phyloP scores from a whole-genome alignment of 2,888 invertebrate genomes.

The Morpho deidamia region DNA sequence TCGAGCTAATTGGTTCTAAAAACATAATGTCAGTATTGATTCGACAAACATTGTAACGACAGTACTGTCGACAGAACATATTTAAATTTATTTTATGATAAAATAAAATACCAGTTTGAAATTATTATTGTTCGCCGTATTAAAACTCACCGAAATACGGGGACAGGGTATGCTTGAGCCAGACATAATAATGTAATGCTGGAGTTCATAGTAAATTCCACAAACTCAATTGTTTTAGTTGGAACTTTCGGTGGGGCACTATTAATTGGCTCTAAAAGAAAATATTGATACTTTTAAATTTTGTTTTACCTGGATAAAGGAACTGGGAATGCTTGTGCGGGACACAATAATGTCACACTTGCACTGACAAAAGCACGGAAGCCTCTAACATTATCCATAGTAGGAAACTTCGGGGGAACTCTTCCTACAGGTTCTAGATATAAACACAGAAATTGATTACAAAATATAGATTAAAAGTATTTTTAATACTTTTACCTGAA shows the following conservation, averaged over 20 bases:
- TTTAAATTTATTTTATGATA: too few species aligned
- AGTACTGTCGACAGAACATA: too few species aligned
- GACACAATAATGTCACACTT: constrained; percentile 82
- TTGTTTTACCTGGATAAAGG: constrained; percentile 79
- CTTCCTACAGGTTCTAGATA: constrained; percentile 79
- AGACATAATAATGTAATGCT: constrained; percentile 82
- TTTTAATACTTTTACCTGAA: constrained; percentile 76
- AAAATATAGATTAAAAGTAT: constrained; percentile 15
- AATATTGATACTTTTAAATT: constrained; percentile 29
- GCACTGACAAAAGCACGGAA: constrained; percentile 68
- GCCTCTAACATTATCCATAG: constrained; percentile 81
- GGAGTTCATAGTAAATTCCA: constrained; percentile 58
- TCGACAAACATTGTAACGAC: too few species aligned
- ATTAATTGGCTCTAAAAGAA: constrained; percentile 83
- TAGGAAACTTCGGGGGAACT: constrained; percentile 84
- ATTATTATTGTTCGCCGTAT: too few species aligned
- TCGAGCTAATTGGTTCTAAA: constrained; percentile 70
- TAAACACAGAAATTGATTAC: constrained; percentile 22
- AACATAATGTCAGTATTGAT: constrained; percentile 23
- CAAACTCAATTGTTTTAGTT: constrained; percentile 68
- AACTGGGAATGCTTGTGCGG: constrained; percentile 83
- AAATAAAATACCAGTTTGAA: too few species aligned
- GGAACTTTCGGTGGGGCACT: constrained; percentile 84
- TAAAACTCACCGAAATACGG: constrained; percentile 81
- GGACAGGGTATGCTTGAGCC: constrained; percentile 84